Evolutionary conservation across 2,888 invertebrate species (phyloP).

Genomic region (Andrena haemorrhoa): DNA sequence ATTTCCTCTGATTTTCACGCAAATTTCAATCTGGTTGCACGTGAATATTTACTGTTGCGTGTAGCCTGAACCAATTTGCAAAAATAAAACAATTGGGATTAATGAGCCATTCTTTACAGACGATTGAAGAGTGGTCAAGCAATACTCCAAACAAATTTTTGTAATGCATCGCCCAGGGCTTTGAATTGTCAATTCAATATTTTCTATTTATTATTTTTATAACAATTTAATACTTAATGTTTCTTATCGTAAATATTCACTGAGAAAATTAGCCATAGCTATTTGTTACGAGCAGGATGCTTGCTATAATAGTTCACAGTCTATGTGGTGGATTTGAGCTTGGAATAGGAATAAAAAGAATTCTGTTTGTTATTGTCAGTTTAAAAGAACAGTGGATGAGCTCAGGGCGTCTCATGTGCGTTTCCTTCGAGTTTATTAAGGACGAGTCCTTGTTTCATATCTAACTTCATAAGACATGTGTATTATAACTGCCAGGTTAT

Average conservation of each 20-base stretch:
- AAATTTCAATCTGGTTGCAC: conserved; percentile 41
- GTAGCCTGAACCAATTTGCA: conserved; percentile 40
- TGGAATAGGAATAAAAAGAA: too few relatives aligned
- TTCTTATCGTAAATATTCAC: too few relatives aligned
- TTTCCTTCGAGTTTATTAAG: conserved; percentile 2
- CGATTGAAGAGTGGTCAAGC: conserved; percentile 34
- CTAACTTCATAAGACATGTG: too few relatives aligned
- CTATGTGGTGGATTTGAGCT: too few relatives aligned
- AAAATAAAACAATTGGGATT: conserved; percentile 31
- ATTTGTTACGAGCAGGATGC: too few relatives aligned
- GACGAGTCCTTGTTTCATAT: neutral
- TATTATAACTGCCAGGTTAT: too few relatives aligned
- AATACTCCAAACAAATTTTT: conserved; percentile 35
- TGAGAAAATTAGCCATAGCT: too few relatives aligned
- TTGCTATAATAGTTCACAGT: too few relatives aligned
- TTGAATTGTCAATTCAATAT: neutral
- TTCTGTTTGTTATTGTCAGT: too few relatives aligned
- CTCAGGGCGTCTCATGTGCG: neutral
- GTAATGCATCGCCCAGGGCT: neutral
- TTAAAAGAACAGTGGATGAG: too few relatives aligned
- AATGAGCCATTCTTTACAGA: conserved; percentile 32
- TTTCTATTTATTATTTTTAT: neutral
- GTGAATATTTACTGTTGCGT: neutral
- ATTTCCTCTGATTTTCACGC: conserved; percentile 18
- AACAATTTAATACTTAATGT: neutral